Conservation (phyloP, 2,888 invertebrate species). For the Allolobophora icterica region DNA sequence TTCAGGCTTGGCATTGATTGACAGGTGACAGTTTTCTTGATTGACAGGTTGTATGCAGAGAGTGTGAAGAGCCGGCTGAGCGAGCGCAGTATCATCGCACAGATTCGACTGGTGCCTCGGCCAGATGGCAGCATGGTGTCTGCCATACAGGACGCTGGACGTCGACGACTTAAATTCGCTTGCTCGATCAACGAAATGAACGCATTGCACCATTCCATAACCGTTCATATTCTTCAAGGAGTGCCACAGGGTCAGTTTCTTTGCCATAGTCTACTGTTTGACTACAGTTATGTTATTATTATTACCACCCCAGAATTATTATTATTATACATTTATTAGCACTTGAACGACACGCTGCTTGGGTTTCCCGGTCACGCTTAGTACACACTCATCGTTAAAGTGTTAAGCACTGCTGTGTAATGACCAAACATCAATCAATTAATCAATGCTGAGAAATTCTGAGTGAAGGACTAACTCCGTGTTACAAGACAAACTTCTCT, state of each 20-base stretch:
- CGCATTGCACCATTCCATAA: background rate
- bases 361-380: too few species aligned
- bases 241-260: slow-evolving; percentile 4
- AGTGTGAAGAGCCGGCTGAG: background rate
- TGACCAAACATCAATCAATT: too few species aligned
- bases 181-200: slow-evolving; percentile 28
- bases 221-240: slow-evolving; percentile 30
- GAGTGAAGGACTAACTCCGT: too few species aligned
- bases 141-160: background rate
- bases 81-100: background rate
- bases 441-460: too few species aligned
- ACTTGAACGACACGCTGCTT: too few species aligned
- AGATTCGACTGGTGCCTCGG: background rate
- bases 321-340: too few species aligned
- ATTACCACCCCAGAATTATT: too few species aligned
- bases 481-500: too few species aligned
- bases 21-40: background rate
- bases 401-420: too few species aligned
- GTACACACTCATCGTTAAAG: too few species aligned
- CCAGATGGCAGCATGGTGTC: background rate
- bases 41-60: slow-evolving; percentile 7
- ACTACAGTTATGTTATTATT: background rate
- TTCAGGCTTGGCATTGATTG: too few species aligned
- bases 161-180: background rate
- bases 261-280: background rate